Conservation (phyloP, 2,113 vertebrate species). For the Cygnus atratus region DNA sequence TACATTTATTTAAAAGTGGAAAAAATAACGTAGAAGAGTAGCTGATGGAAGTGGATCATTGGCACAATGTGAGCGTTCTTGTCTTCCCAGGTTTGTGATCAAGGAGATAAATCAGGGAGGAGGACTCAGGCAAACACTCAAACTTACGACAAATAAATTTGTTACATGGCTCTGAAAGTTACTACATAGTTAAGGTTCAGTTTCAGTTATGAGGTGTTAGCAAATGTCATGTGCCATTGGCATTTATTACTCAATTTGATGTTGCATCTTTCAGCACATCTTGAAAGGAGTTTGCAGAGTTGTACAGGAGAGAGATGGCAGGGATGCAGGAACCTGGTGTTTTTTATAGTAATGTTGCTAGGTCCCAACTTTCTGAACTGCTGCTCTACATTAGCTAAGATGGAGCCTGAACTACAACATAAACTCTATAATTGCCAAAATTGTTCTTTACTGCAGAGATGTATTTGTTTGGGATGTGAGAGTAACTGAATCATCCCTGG, state of each 20-base stretch:
- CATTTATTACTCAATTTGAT: not conserved
- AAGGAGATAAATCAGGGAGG: not conserved
- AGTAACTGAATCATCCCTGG: accelerated
- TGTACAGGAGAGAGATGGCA: not conserved
- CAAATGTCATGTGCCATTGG: not conserved
- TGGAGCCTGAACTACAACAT: not conserved
- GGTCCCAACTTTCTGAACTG: not conserved
- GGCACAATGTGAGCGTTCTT: not conserved
- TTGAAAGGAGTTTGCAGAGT: not conserved
- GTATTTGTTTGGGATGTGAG: not conserved
- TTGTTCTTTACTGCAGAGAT: not conserved
- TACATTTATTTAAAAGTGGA: not conserved
- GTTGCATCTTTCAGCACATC: not conserved
- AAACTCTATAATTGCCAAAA: not conserved
- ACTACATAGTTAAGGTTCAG: not conserved
- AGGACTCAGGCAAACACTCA: not conserved
- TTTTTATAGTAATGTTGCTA: not conserved
- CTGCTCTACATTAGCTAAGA: not conserved
- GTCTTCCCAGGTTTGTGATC: not conserved
- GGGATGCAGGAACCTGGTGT: accelerated
- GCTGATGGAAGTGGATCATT: not conserved
- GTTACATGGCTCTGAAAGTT: not conserved
- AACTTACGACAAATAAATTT: not conserved
- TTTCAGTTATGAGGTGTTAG: not conserved
- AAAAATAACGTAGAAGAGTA: not conserved